Conservation (phyloP, 2,113 vertebrate species). For the Phylloscopus whistleri region DNA sequence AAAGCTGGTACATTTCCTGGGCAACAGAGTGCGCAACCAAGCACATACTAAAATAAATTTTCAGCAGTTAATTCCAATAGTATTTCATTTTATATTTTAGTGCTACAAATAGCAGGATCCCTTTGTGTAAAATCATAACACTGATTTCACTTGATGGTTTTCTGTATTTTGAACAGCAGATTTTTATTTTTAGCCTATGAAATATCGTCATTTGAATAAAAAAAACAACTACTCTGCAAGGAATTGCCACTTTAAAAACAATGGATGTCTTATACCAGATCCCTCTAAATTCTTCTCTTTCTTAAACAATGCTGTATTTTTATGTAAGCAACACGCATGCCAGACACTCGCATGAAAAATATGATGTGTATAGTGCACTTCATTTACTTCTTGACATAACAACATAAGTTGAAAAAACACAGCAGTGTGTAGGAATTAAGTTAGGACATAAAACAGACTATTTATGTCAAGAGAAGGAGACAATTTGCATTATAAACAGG, state of each 20-base stretch:
- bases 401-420: conserved; percentile 27
- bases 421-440: conserved; percentile 43
- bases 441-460: conserved; percentile 47
- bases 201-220: not conserved
- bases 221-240: not conserved
- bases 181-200: not conserved
- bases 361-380: not conserved
- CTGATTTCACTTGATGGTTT: not conserved
- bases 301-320: conserved; percentile 39
- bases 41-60: not conserved
- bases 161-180: not conserved
- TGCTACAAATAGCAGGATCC: not conserved
- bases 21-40: not conserved
- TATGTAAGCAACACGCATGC: not conserved
- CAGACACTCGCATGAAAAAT: conserved; percentile 46
- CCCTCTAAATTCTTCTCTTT: not conserved
- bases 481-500: conserved; percentile 14
- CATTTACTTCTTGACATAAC: conserved; percentile 53
- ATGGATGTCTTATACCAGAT: not conserved
- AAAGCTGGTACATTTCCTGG: not conserved
- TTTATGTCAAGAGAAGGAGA: conserved; percentile 39
- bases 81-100: not conserved
- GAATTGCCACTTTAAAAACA: not conserved
- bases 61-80: not conserved
- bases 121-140: not conserved